Evolutionary conservation across 2,113 vertebrate species (phyloP).

Genomic region (Ciconia stormi): DNA sequence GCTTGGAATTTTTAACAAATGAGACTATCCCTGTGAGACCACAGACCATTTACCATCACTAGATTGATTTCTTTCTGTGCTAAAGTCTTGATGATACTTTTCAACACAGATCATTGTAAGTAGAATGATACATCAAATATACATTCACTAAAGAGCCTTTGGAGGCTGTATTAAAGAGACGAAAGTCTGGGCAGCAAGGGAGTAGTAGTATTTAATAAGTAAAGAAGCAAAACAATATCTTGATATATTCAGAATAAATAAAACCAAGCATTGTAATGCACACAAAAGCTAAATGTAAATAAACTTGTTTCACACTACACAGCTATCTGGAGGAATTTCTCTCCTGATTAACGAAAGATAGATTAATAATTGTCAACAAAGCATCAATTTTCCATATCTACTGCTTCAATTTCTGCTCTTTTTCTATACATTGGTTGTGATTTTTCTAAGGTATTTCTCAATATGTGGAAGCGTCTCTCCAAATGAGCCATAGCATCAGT

Average conservation of each 20-base stretch:
- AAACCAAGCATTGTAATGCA: background rate
- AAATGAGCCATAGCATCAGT: background rate
- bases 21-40: constrained; percentile 54
- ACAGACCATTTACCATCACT: constrained; percentile 53
- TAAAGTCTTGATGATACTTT: constrained; percentile 58
- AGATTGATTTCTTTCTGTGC: constrained; percentile 65
- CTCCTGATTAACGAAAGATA: background rate
- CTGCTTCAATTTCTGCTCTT: background rate
- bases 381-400: background rate
- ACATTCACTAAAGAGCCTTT: constrained; percentile 64
- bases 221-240: constrained; percentile 17
- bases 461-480: background rate
- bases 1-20: constrained; percentile 70
- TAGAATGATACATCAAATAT: constrained; percentile 58
- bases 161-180: constrained; percentile 50
- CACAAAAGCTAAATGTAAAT: background rate
- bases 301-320: background rate
- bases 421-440: background rate
- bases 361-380: background rate
- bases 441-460: background rate
- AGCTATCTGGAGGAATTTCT: background rate
- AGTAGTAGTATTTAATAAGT: constrained; percentile 25
- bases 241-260: constrained; percentile 29
- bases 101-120: constrained; percentile 56
- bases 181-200: background rate